Evolutionary conservation across 2,888 invertebrate genomes (phyloP), one percentile per base, ranked within the genome.

Genomic region (Habroteleia sp.): DNA sequence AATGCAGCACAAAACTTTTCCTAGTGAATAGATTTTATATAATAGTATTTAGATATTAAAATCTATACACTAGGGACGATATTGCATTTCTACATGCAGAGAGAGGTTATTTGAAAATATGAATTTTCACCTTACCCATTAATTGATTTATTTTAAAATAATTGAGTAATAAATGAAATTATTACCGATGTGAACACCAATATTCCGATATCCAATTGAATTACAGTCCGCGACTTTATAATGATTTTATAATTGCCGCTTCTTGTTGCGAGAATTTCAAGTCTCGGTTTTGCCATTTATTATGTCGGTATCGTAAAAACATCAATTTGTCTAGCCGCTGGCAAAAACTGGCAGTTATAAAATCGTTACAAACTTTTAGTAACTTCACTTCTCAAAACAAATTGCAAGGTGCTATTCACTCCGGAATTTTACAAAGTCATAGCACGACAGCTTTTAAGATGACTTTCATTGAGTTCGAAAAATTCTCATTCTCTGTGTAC

Each of bases 291-390:
- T 35, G 35, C 27, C 11, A 27, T 60, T 60, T 60, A 46, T 60
- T 46, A 46, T 35, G 17, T 35, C 16, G 35, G n/a, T 16, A 16
- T 60, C 35, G 20, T 46, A 46, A 60, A 60, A 60, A 46, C 60
- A 39, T 60, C 60, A 60, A 60, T 60, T 46, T 60, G 17, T 14
- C 46, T 17, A 46, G 37, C 27, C 29, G 29, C 17, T 37, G 29
- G 37, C 29, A 60, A 60, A 46, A 60, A 60, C 29, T 37, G 46
- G 2, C 60, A 46, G 60, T 46, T 60, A 39, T 60, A 60, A 60
- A 60, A 60, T 60, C 39, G 60, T 60, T 46, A 39, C 60, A 48
- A 60, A 60, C 37, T 60, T 60, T 46, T 13, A 46, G 60, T 48
- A 60, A 46, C 25, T 60, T 20, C 23, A 33, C 35, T 44, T 33